Base-by-base conservation (phyloP, 2,888 invertebrate genomes). In the Maniola hyperantus region DNA sequence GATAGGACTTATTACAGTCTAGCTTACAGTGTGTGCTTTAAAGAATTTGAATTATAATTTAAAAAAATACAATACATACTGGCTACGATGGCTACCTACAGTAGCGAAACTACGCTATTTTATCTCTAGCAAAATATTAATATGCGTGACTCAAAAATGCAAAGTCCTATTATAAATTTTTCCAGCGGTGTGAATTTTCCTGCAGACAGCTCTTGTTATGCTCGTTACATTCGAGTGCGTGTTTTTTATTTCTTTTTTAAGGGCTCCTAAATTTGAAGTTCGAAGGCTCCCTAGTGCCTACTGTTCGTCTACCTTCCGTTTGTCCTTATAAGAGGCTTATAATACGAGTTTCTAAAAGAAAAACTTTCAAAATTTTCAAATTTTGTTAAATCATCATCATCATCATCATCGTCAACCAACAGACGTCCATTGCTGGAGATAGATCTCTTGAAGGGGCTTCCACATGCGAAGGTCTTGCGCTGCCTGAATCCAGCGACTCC, bases 151-250 rank as follows among this genome's bases (percentile, higher is more conserved):
- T 57, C 18, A 57, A 39, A 57, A 39, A 57, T 57, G 55, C 55
- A 57, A 57, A 57, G 55, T 57, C 39, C 55, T 20, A 39, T 57
- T 39, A 57, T 42, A 57, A 18, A 20, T 20, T 20, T 57, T 57
- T 57, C 55, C 55, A 57, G 39, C 6, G 39, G 55, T 42, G 55
- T 57, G 55, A 57, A 57, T 57, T 57, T 57, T 57, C 39, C 55
- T 39, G 55, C 55, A 57, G 55, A 57, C 55, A 13, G 18, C 55
- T 57, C 55, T 57, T 57, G 55, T 57, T 57, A 57, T 57, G 55
- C 55, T 57, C 55, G 55, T 57, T 57, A 57, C 55, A 57, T 39
- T 57, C 55, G 55, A 39, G 55, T 57, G 55, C 39, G 55, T 57
- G 55, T 57, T 39, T 57, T 55, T 57, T 55, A 36, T 18, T 36